phyloP scores from a whole-genome alignment of 2,113 vertebrate genomes.

The Neoarius graeffei region DNA sequence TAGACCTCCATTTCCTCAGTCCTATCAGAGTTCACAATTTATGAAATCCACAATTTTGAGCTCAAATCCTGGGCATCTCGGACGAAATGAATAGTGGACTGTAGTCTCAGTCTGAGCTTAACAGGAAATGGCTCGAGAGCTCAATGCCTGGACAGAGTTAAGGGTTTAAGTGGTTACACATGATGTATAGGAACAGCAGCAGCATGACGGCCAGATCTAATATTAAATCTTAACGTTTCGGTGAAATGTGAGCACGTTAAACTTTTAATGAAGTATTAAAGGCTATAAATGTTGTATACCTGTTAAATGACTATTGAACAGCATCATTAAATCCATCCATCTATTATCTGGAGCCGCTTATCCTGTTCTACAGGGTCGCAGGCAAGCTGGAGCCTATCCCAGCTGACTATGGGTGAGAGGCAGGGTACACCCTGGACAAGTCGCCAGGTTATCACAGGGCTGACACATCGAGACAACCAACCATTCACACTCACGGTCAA shows the following conservation, averaged over 20 bases:
- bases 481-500: too few relatives aligned
- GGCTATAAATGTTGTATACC: neutral
- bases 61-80: conserved; percentile 19
- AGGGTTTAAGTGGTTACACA: conserved; percentile 36
- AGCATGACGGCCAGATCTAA: conserved; percentile 15
- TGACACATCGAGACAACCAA: too few relatives aligned
- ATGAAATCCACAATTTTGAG: conserved; percentile 46
- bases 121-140: conserved; percentile 70
- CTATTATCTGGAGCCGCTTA: too few relatives aligned
- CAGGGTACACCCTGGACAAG: too few relatives aligned
- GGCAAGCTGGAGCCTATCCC: too few relatives aligned
- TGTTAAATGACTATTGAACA: neutral
- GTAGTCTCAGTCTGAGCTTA: conserved; percentile 33
- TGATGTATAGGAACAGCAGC: conserved; percentile 16
- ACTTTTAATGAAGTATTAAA: neutral
- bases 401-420: too few relatives aligned
- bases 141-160: conserved; percentile 21
- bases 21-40: conserved; percentile 37
- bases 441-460: too few relatives aligned
- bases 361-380: too few relatives aligned
- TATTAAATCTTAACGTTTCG: conserved; percentile 6
- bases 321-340: neutral
- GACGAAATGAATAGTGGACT: conserved; percentile 55
- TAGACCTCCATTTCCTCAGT: conserved; percentile 3
- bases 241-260: conserved; percentile 1